phyloP scores from a whole-genome alignment of 2,888 invertebrate species.

The Plebejus anna region DNA sequence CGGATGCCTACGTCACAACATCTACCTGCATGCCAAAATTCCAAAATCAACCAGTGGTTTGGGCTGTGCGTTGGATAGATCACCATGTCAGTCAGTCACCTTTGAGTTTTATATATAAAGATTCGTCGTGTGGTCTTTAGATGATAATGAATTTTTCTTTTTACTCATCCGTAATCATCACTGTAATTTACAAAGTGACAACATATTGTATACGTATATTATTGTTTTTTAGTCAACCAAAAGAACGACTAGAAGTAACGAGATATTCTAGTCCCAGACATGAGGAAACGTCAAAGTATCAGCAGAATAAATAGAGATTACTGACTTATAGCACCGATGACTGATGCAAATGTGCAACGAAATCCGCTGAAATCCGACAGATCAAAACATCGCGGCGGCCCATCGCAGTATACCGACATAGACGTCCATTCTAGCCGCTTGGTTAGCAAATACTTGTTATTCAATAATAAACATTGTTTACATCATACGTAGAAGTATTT shows the following conservation, averaged over 20 bases:
- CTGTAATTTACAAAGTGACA: no score
- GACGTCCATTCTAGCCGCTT: conserved; percentile 46
- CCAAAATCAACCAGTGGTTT: no score
- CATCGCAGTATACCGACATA: conserved; percentile 48
- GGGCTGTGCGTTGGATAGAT: no score
- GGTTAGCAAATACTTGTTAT: conserved; percentile 29
- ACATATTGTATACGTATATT: no score
- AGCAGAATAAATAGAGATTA: conserved; percentile 29
- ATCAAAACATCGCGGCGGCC: conserved; percentile 26
- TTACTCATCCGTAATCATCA: no score
- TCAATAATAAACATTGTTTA: conserved; percentile 48
- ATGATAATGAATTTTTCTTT: no score
- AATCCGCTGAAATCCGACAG: conserved; percentile 25
- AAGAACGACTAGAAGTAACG: neutral
- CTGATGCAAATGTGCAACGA: conserved; percentile 14
- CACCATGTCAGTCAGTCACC: no score
- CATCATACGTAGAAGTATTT: neutral
- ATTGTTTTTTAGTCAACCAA: neutral
- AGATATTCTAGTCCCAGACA: conserved; percentile 1
- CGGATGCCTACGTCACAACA: no score
- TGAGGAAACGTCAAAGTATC: conserved; percentile 11
- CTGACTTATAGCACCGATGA: conserved; percentile 26
- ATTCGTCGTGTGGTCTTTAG: no score
- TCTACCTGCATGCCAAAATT: no score
- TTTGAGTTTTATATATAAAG: no score